These are phyloP conservation scores for Corythornis cristatus DNA, from an alignment of 2,113 vertebrate genomes.

Conservation along the genomic window DNA sequence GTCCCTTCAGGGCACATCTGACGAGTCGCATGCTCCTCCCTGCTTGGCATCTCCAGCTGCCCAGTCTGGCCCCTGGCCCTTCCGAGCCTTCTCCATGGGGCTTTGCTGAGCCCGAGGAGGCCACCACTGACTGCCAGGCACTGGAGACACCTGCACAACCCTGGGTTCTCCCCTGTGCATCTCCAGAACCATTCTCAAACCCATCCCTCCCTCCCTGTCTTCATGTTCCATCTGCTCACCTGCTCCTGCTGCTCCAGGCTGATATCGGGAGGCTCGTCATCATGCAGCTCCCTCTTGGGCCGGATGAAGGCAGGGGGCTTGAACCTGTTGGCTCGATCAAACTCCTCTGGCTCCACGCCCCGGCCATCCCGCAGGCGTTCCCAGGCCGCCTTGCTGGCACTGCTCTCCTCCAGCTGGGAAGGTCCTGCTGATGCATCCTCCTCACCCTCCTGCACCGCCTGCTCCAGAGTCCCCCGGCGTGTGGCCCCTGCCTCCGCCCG, in stretches of 20 bases:
- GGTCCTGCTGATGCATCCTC: constrained; percentile 68
- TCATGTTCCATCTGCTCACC: constrained; percentile 62
- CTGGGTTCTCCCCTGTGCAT: accelerated
- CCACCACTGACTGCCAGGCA: neutral
- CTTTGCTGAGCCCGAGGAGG: accelerated
- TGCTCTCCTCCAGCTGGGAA: constrained; percentile 74
- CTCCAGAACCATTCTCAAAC: neutral
- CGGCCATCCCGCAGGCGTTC: constrained; percentile 91
- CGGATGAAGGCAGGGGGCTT: constrained; percentile 87
- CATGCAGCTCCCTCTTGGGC: constrained; percentile 86
- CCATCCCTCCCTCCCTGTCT: neutral
- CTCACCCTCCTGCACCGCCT: constrained; percentile 68
- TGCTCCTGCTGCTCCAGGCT: constrained; percentile 85
- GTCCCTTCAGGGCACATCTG: neutral
- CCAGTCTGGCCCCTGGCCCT: accelerated
- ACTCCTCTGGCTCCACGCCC: constrained; percentile 92
- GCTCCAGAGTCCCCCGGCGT: constrained; percentile 71
- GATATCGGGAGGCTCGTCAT: constrained; percentile 86
- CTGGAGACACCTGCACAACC: no score
- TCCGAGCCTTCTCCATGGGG: accelerated
- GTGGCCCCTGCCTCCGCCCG: constrained; percentile 46
- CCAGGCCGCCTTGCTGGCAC: constrained; percentile 86
- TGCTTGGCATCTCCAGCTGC: accelerated
- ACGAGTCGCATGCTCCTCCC: neutral
- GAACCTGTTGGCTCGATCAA: constrained; percentile 86